Percentiles rank a stretch among this genome's conserved stretches.
These are phyloP conservation scores for Trichoplax adhaerens DNA, from an alignment of 37 sponge, comb jelly and placozoan genomes.

Conservation along the genomic window DNA sequence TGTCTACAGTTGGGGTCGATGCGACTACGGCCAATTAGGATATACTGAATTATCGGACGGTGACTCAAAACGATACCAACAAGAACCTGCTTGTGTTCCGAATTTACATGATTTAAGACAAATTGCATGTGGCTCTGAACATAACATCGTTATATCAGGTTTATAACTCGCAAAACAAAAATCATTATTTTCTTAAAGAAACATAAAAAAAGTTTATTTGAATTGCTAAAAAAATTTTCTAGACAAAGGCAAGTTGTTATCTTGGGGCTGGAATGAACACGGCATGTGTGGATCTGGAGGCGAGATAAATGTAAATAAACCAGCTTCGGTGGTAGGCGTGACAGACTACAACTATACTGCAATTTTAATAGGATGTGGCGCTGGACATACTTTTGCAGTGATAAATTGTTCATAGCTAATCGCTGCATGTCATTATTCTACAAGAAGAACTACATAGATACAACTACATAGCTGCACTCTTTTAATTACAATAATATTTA, in stretches of 20 bases:
- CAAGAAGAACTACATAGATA: no score
- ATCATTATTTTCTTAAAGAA: no score
- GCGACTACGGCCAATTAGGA: slow-evolving; percentile 57
- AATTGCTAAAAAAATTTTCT: not conserved
- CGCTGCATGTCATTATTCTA: no score
- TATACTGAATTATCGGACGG: not conserved
- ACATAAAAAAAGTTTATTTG: no score
- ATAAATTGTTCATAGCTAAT: not conserved
- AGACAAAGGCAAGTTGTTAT: slow-evolving; percentile 15
- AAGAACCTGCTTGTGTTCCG: no score
- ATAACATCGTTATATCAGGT: slow-evolving; percentile 35
- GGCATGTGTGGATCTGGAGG: slow-evolving; percentile 62
- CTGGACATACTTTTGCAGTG: slow-evolving; percentile 31
- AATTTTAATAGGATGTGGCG: slow-evolving; percentile 33
- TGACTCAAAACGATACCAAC: no score
- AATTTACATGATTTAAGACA: not conserved
- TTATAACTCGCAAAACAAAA: not conserved
- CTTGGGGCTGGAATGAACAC: slow-evolving; percentile 71
- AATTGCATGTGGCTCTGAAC: slow-evolving; percentile 55
- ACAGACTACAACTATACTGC: not conserved
- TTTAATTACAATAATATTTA: no score
- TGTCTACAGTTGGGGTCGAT: slow-evolving; percentile 54
- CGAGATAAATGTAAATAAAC: slow-evolving; percentile 15
- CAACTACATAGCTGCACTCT: no score
- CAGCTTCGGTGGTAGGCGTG: slow-evolving; percentile 1